Evolutionary conservation across 2,113 vertebrate species (phyloP).

Genomic region (Leuciscus idus): DNA sequence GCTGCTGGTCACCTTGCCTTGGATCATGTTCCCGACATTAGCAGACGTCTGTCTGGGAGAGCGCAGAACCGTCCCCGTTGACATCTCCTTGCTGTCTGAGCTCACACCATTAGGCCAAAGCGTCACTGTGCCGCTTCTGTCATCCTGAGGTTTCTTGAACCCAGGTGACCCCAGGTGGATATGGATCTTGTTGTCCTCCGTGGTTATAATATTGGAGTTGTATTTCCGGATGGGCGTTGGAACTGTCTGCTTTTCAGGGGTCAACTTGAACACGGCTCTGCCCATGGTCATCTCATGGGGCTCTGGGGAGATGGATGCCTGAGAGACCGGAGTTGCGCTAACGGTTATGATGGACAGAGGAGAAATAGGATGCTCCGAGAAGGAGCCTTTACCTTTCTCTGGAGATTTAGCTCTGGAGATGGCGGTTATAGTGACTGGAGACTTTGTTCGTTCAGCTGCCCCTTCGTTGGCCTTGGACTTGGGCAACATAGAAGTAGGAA

Average conservation of each 20-base stretch:
- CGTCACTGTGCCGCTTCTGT: conserved; percentile 70
- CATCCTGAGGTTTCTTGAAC: conserved; percentile 81
- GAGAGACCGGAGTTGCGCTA: conserved; percentile 73
- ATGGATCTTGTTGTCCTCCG: conserved; percentile 97
- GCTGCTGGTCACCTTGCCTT: conserved; percentile 90
- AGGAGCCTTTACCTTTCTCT: conserved; percentile 70
- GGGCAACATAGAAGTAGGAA: conserved; percentile 78
- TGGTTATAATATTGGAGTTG: conserved; percentile 89
- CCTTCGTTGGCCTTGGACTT: conserved; percentile 74
- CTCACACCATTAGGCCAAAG: conserved; percentile 76
- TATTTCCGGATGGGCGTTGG: conserved; percentile 79
- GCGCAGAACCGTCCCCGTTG: conserved; percentile 84
- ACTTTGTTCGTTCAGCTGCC: conserved; percentile 77
- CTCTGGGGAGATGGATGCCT: conserved; percentile 86
- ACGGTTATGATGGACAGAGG: conserved; percentile 75
- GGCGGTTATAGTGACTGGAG: conserved; percentile 92
- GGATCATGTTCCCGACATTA: conserved; percentile 47
- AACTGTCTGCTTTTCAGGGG: conserved; percentile 83
- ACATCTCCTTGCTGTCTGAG: conserved; percentile 78
- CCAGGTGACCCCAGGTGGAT: conserved; percentile 89
- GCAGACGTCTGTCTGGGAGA: conserved; percentile 75
- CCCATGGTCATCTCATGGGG: conserved; percentile 78
- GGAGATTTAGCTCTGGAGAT: conserved; percentile 86
- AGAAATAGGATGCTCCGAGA: conserved; percentile 72
- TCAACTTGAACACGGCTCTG: conserved; percentile 86